Evolutionary conservation across 2,797 vertebrate genomes (phyloP).

Genomic region (Enteromius paludinosus): DNA sequence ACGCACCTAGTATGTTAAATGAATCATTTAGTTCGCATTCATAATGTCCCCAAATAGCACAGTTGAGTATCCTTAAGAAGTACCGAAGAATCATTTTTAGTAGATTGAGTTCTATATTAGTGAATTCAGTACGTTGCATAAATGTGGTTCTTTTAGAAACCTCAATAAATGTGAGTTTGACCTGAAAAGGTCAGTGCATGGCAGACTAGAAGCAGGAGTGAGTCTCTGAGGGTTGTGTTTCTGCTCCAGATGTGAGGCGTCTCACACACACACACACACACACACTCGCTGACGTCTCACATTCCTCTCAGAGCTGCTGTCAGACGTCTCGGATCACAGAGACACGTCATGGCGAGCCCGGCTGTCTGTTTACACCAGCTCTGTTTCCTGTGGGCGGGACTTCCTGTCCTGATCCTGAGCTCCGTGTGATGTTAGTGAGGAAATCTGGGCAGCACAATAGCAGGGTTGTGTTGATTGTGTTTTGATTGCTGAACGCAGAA

Average conservation of each 20-base stretch:
- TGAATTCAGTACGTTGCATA: no score
- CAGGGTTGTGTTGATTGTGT: neutral
- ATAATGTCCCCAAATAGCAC: no score
- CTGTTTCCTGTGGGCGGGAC: neutral
- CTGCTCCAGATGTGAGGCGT: neutral
- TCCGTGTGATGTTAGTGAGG: neutral
- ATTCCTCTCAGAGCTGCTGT: conserved; percentile 51
- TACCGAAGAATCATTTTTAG: no score
- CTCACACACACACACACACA: neutral
- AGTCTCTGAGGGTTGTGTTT: neutral
- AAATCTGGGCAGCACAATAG: neutral
- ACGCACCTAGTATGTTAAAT: no score
- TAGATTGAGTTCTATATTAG: no score
- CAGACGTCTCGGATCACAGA: neutral
- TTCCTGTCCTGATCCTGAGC: conserved; percentile 14
- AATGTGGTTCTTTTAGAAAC: no score
- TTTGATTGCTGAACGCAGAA: neutral
- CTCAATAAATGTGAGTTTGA: no score
- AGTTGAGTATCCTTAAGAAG: no score
- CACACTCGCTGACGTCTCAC: conserved; percentile 12
- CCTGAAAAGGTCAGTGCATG: neutral
- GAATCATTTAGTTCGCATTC: no score
- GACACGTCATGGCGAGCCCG: neutral
- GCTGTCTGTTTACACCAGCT: neutral
- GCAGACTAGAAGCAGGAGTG: neutral